Evolutionary conservation across 2,797 vertebrate genomes (phyloP).

Genomic region (Potorous gilbertii): DNA sequence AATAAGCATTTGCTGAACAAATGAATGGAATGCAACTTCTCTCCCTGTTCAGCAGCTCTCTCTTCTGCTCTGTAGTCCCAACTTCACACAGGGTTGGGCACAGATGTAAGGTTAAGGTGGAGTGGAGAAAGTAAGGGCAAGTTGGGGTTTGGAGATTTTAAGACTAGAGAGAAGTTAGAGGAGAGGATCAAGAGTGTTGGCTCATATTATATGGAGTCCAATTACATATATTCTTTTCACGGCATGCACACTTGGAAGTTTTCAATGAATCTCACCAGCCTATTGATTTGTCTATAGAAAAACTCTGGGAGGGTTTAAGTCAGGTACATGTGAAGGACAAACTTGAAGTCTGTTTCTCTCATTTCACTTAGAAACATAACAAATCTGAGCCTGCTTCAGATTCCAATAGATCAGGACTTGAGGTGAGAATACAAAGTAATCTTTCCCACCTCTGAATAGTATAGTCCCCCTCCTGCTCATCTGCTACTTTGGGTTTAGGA

Average conservation of each 20-base stretch:
- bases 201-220: background rate
- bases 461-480: background rate
- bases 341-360: background rate
- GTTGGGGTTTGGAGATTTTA: background rate
- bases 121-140: background rate
- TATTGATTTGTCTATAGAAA: background rate
- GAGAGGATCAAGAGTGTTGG: background rate
- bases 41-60: background rate
- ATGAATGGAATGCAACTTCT: background rate
- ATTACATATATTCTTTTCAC: background rate
- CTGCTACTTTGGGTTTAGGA: background rate
- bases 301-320: constrained; percentile 1
- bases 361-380: constrained; percentile 22
- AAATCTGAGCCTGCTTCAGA: constrained; percentile 7
- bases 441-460: background rate
- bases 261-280: background rate
- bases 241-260: background rate
- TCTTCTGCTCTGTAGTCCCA: background rate
- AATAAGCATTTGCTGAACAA: background rate
- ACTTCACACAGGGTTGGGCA: background rate
- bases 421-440: background rate
- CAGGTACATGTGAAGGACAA: background rate
- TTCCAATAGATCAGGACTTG: constrained; percentile 33
- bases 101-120: background rate
- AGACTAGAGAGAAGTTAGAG: background rate